Evolutionary conservation across 2,888 invertebrate genomes (phyloP).

Genomic region (Eilema sororculum): DNA sequence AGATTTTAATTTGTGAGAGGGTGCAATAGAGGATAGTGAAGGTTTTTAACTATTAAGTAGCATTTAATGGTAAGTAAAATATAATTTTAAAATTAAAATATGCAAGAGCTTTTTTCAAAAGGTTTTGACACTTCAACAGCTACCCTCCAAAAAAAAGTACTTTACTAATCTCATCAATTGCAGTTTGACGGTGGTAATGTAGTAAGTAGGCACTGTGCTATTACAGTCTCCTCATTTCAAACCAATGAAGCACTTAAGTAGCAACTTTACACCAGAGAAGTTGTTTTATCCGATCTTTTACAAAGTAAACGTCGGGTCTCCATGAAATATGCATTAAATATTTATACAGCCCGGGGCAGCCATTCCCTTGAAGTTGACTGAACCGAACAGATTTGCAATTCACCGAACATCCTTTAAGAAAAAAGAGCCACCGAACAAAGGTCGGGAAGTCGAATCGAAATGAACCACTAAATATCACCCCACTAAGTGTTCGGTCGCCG

Average conservation of each 20-base stretch:
- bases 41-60: too few species aligned
- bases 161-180: neutral
- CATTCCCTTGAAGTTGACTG: slow-evolving; percentile 81
- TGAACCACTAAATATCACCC: slow-evolving; percentile 75
- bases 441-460: slow-evolving; percentile 73
- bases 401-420: slow-evolving; percentile 81
- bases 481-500: slow-evolving; percentile 51
- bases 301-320: slow-evolving; percentile 77
- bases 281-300: slow-evolving; percentile 77
- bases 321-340: slow-evolving; percentile 86
- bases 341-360: slow-evolving; percentile 78
- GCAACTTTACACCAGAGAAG: slow-evolving; percentile 62
- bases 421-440: slow-evolving; percentile 78
- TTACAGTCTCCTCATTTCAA: slow-evolving; percentile 40
- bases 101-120: too few species aligned
- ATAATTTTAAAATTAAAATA: too few species aligned
- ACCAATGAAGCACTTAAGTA: slow-evolving; percentile 49
- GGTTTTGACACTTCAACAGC: too few species aligned
- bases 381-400: slow-evolving; percentile 84
- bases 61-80: too few species aligned
- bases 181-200: neutral
- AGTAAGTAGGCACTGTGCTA: neutral
- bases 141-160: too few species aligned
- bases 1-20: too few species aligned
- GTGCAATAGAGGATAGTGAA: too few species aligned